phyloP scores from a whole-genome alignment of 2,113 vertebrate species.

The Arizona elegans region DNA sequence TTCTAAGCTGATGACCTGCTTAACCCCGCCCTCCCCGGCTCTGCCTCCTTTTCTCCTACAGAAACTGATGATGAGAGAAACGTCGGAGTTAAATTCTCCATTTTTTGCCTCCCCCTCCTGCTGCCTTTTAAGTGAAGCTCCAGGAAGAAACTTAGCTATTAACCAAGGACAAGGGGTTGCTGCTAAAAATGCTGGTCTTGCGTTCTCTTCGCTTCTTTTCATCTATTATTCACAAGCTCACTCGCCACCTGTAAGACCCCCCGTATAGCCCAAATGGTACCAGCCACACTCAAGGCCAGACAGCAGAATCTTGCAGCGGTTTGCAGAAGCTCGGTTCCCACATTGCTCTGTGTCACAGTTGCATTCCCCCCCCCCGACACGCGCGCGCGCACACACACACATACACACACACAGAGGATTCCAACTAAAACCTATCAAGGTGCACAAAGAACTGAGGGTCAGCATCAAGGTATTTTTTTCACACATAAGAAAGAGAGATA shows the following conservation, averaged over 20 bases:
- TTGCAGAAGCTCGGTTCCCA: not conserved
- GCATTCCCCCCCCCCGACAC: not conserved
- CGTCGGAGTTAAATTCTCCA: not conserved
- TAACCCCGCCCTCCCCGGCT: not conserved
- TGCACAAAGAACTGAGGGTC: not conserved
- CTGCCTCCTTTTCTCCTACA: not conserved
- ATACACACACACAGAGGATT: not conserved
- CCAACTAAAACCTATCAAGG: not conserved
- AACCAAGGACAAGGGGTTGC: not conserved
- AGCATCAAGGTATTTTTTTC: not conserved
- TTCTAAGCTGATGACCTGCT: not conserved
- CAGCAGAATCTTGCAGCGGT: not conserved
- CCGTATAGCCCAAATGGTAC: not conserved
- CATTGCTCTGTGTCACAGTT: not conserved
- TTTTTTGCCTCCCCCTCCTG: not conserved
- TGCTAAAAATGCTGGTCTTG: not conserved
- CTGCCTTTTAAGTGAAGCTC: not conserved
- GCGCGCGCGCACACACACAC: not conserved
- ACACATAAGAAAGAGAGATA: not conserved
- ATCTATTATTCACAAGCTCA: not conserved
- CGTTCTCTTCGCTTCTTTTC: not conserved
- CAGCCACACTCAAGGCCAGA: not conserved
- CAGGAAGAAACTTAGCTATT: not conserved
- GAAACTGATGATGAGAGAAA: not conserved
- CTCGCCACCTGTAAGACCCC: too few relatives aligned